Percentiles rank a stretch among this genome's conserved stretches.
phyloP scores from a whole-genome alignment of 2,888 invertebrate species.

The Mythimna vitellina region DNA sequence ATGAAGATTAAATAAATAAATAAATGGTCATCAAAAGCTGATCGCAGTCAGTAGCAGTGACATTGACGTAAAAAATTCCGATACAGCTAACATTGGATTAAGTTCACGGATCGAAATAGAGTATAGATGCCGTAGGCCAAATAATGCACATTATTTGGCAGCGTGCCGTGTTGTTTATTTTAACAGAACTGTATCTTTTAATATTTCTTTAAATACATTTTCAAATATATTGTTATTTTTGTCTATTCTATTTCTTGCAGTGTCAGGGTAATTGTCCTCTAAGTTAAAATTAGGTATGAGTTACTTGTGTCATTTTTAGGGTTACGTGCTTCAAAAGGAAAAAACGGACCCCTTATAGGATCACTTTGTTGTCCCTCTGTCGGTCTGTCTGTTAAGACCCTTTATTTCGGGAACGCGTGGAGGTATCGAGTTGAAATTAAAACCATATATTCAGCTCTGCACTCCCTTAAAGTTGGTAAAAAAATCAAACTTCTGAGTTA shows the following conservation, averaged over 20 bases:
- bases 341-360: too few species aligned
- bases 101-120: conserved; percentile 55
- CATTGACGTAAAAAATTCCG: conserved; percentile 54
- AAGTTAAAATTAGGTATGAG: neutral
- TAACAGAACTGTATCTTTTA: conserved; percentile 32
- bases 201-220: conserved; percentile 62
- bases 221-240: conserved; percentile 27
- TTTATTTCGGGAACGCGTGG: too few species aligned
- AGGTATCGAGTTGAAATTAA: too few species aligned
- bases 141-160: conserved; percentile 57
- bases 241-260: conserved; percentile 22
- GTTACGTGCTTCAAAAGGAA: too few species aligned
- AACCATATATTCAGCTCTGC: too few species aligned
- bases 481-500: too few species aligned
- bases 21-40: neutral
- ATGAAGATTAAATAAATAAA: neutral
- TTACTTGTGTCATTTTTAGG: too few species aligned
- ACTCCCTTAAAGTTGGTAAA: too few species aligned
- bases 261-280: conserved; percentile 34
- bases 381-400: too few species aligned
- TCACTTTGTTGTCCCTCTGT: too few species aligned
- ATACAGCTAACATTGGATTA: conserved; percentile 54
- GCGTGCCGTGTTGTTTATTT: conserved; percentile 56
- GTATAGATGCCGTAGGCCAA: conserved; percentile 42
- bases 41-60: conserved; percentile 44